Evolutionary conservation across 2,888 invertebrate genomes (phyloP).

Genomic region (Cerastoderma edule): DNA sequence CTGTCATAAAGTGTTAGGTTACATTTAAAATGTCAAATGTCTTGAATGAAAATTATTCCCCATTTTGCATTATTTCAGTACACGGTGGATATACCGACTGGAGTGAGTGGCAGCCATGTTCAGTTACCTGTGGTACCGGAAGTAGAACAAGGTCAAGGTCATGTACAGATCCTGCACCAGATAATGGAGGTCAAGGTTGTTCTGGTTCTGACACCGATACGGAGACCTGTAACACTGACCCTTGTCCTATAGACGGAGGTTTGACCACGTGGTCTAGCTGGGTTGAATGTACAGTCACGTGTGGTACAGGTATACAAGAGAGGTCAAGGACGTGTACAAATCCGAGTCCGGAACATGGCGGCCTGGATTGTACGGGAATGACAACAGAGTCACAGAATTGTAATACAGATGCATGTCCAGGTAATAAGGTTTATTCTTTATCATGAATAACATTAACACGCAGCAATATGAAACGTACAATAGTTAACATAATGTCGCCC

Average conservation of each 20-base stretch:
- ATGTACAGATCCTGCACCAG: constrained; percentile 34
- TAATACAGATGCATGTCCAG: constrained; percentile 27
- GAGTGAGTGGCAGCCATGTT: constrained; percentile 25
- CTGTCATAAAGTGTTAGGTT: no score
- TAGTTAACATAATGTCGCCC: no score
- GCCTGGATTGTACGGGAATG: constrained; percentile 17
- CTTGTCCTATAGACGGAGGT: constrained; percentile 28
- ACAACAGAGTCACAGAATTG: constrained; percentile 9
- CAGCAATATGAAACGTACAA: no score
- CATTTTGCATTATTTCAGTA: no score
- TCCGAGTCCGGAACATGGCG: constrained; percentile 17
- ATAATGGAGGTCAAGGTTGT: constrained; percentile 26
- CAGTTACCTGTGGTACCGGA: constrained; percentile 28
- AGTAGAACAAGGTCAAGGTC: constrained; percentile 20
- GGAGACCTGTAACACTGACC: constrained; percentile 4
- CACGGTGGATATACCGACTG: constrained; percentile 24
- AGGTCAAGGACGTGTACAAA: constrained; percentile 26
- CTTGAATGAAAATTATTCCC: no score
- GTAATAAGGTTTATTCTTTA: no score
- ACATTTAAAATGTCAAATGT: no score
- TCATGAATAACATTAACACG: no score
- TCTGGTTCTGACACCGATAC: constrained; percentile 13
- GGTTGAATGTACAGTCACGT: constrained; percentile 15
- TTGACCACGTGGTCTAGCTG: constrained; percentile 18
- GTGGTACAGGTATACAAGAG: constrained; percentile 15